Percentiles rank a stretch among this genome's conserved stretches.
Evolutionary conservation across 1,140 invertebrate species (phyloP).

Genomic region (Atopsyche davidsoni): DNA sequence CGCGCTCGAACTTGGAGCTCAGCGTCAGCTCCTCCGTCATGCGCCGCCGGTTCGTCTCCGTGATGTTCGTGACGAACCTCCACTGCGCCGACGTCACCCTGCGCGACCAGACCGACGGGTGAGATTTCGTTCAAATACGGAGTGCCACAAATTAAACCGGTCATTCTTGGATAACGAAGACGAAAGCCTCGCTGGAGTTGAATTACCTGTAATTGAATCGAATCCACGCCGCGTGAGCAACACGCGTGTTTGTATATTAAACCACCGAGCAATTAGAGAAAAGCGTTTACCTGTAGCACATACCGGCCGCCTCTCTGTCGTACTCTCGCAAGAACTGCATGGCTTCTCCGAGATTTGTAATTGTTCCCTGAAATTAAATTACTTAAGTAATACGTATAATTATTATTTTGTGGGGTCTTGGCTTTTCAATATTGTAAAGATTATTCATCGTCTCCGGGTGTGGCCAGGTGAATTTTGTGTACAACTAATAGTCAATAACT

Average conservation of each 20-base stretch:
- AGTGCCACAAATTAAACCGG: neutral
- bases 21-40: conserved; percentile 67
- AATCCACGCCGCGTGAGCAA: too few species aligned
- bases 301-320: conserved; percentile 62
- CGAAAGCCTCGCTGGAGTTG: too few species aligned
- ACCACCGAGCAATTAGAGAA: too few species aligned
- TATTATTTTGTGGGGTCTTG: neutral
- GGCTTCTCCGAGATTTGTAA: conserved; percentile 62
- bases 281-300: conserved; percentile 54
- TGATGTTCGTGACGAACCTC: conserved; percentile 74
- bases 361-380: conserved; percentile 53
- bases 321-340: conserved; percentile 66
- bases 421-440: neutral
- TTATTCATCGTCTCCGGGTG: neutral
- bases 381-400: conserved; percentile 8
- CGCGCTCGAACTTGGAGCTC: conserved; percentile 64
- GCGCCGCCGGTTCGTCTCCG: conserved; percentile 59
- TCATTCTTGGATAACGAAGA: too few species aligned
- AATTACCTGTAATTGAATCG: too few species aligned
- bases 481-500: too few species aligned
- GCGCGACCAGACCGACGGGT: neutral
- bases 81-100: conserved; percentile 65
- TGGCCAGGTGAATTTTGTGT: too few species aligned
- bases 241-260: neutral
- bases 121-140: neutral